Conservation (phyloP, 2,113 vertebrate genomes). For the Hydropotes inermis region DNA sequence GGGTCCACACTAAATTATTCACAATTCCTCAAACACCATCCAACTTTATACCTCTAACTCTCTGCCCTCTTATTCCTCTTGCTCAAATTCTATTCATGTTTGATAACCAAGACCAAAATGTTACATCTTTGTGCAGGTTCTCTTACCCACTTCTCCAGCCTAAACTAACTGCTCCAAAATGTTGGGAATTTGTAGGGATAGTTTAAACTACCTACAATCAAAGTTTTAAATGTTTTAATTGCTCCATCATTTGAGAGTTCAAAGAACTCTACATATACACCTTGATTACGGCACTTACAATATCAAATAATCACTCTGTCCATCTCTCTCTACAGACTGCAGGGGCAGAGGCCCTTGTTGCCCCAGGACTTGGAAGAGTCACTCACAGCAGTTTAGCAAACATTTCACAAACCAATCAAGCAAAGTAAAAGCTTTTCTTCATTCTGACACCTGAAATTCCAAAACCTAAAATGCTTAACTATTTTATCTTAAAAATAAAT, state of each 20-base stretch:
- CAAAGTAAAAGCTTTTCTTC: conserved; percentile 37
- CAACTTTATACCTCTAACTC: conserved; percentile 15
- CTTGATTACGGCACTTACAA: background rate
- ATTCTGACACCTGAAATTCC: conserved; percentile 22
- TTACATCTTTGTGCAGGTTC: background rate
- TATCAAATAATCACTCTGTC: background rate
- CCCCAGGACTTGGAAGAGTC: background rate
- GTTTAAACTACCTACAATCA: conserved; percentile 34
- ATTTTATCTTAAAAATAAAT: background rate
- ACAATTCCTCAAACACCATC: background rate
- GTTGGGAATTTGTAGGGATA: background rate
- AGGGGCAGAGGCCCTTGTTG: background rate
- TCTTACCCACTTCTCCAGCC: background rate
- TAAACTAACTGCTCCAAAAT: conserved; percentile 39
- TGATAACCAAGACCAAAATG: conserved; percentile 35
- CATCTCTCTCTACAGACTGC: background rate
- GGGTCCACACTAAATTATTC: background rate
- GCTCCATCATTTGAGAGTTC: background rate
- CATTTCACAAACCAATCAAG: conserved; percentile 1
- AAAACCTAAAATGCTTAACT: conserved; percentile 12
- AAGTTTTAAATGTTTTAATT: conserved; percentile 29
- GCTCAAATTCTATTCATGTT: conserved; percentile 11
- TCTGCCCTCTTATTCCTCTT: background rate
- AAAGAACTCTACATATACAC: background rate
- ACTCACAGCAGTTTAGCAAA: background rate